Conservation (phyloP, 1,140 invertebrate genomes). For the Mya arenaria region DNA sequence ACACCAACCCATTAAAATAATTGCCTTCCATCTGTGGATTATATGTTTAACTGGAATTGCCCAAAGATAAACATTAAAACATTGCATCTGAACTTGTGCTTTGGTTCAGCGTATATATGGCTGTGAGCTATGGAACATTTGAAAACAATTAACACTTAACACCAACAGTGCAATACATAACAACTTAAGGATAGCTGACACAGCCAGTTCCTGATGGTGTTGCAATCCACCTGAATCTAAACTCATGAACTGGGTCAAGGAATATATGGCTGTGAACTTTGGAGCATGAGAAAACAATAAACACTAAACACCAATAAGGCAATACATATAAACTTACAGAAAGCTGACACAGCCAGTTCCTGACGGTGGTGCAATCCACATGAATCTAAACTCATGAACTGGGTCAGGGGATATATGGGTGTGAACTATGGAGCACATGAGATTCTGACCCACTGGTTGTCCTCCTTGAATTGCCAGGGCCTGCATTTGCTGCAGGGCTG, state of each 20-base stretch:
- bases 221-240: conserved; percentile 81
- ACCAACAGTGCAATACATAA: no score
- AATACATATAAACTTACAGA: no score
- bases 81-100: no score
- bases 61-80: no score
- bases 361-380: conserved; percentile 81
- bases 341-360: conserved; percentile 82
- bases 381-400: conserved; percentile 75
- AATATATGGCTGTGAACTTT: conserved; percentile 79
- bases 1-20: no score
- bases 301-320: no score
- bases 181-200: conserved; percentile 82
- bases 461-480: conserved; percentile 36
- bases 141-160: no score
- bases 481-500: conserved; percentile 60
- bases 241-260: conserved; percentile 67
- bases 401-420: conserved; percentile 73
- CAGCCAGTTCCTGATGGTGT: conserved; percentile 81
- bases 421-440: conserved; percentile 80
- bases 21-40: no score
- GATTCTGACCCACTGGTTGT: conserved; percentile 69
- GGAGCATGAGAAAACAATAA: no score
- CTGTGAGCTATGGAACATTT: no score
- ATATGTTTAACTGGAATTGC: no score
- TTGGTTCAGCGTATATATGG: no score